Percentiles rank a stretch among this genome's conserved stretches.
Conservation (phyloP, 2,113 vertebrate species). For the Ia io region DNA sequence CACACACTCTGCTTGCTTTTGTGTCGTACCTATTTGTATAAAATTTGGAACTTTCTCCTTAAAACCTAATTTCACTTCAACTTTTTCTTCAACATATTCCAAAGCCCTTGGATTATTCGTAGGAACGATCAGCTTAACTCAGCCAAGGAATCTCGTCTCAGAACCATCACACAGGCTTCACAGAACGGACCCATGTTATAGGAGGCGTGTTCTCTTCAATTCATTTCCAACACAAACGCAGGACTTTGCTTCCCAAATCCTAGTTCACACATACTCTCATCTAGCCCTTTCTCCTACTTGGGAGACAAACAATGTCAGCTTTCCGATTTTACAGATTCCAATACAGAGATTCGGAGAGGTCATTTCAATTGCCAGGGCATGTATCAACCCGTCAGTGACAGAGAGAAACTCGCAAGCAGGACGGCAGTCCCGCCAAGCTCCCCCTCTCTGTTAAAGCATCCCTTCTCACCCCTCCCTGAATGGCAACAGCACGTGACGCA, state of each 20-base stretch:
- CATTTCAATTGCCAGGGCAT: background rate
- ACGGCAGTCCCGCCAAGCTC: rapidly evolving
- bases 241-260: background rate
- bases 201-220: background rate
- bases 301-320: background rate
- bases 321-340: background rate
- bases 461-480: too few species aligned
- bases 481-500: rapidly evolving
- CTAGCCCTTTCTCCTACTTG: background rate
- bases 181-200: background rate
- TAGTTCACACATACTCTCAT: background rate
- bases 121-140: background rate
- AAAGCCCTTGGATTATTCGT: background rate
- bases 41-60: background rate
- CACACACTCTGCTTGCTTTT: background rate
- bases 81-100: background rate
- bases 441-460: background rate
- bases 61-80: background rate
- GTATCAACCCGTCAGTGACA: background rate
- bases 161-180: background rate
- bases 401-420: background rate
- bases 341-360: background rate
- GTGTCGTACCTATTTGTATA: background rate
- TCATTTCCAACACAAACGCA: background rate
- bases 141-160: background rate